Percentiles rank a stretch among this genome's conserved stretches.
phyloP scores from a whole-genome alignment of 1,140 invertebrate genomes.

The Pentalonia nigronervosa region DNA sequence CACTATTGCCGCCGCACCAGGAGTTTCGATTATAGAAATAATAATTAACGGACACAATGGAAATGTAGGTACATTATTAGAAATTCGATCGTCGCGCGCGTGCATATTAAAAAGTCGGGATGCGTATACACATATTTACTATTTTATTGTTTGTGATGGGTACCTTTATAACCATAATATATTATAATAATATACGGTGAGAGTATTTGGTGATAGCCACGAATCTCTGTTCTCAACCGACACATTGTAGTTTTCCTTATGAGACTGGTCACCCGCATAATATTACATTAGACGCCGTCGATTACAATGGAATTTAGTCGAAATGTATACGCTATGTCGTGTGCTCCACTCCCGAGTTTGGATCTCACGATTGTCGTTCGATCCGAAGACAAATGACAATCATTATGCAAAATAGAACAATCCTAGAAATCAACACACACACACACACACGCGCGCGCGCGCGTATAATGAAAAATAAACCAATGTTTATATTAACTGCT shows the following conservation, averaged over 20 bases:
- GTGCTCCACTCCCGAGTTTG: not conserved
- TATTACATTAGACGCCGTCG: not conserved
- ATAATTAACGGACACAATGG: slow-evolving; percentile 28
- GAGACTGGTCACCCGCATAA: not conserved
- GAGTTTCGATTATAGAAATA: not conserved
- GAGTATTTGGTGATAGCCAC: not conserved
- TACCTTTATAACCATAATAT: not conserved
- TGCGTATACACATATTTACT: not conserved
- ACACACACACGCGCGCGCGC: not conserved
- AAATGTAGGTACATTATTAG: slow-evolving; percentile 9
- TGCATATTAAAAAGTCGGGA: not conserved
- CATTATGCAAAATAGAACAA: not conserved
- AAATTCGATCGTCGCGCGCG: slow-evolving; percentile 28
- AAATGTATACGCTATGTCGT: not conserved
- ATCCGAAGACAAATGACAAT: not conserved
- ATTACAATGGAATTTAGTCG: not conserved
- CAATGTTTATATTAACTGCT: not conserved
- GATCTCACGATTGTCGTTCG: not conserved
- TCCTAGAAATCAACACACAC: not conserved
- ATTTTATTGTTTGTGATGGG: not conserved
- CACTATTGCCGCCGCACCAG: not conserved
- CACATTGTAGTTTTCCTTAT: not conserved
- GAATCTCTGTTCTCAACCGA: not conserved
- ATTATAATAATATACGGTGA: not conserved
- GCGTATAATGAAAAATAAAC: not conserved